A percentile compares a stretch with the other conserved stretches of the same genome.
Evolutionary conservation across 2,888 invertebrate genomes (phyloP).

Genomic region (Xanthorhoe spadicearia): DNA sequence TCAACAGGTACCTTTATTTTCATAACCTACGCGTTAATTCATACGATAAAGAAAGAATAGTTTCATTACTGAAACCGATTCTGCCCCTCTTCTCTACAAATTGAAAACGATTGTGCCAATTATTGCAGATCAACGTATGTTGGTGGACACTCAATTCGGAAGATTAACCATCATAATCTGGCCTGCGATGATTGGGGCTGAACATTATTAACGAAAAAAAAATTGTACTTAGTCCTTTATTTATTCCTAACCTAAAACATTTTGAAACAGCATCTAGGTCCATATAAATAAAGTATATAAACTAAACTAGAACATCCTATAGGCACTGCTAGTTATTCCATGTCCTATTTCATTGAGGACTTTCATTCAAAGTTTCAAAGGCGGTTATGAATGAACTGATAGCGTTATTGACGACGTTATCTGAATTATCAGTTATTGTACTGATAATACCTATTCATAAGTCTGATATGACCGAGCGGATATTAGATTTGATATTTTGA

Average conservation of each 20-base stretch:
- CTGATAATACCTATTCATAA: not conserved
- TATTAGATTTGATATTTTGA: slow-evolving; percentile 1
- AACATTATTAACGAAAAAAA: not conserved
- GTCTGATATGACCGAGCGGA: not conserved
- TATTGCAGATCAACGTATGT: too few relatives aligned
- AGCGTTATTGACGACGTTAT: slow-evolving; percentile 10
- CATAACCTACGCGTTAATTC: too few relatives aligned
- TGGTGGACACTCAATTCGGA: too few relatives aligned
- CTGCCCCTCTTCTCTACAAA: too few relatives aligned
- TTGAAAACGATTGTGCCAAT: too few relatives aligned
- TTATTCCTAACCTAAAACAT: too few relatives aligned
- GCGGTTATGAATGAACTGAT: slow-evolving; percentile 28
- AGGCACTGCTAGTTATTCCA: not conserved
- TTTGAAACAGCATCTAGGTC: not conserved
- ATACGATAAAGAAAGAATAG: too few relatives aligned
- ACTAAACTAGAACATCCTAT: not conserved
- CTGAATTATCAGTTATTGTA: slow-evolving; percentile 16
- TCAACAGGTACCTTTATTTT: too few relatives aligned
- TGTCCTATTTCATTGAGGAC: slow-evolving; percentile 14
- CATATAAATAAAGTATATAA: too few relatives aligned
- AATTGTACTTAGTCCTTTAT: not conserved
- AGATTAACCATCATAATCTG: too few relatives aligned
- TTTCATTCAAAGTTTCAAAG: slow-evolving; percentile 13
- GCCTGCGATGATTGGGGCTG: too few relatives aligned
- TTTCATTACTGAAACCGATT: too few relatives aligned